These are phyloP conservation scores for Rhaphigaster nebulosa DNA, from an alignment of 2,888 invertebrate genomes.

Conservation along the genomic window DNA sequence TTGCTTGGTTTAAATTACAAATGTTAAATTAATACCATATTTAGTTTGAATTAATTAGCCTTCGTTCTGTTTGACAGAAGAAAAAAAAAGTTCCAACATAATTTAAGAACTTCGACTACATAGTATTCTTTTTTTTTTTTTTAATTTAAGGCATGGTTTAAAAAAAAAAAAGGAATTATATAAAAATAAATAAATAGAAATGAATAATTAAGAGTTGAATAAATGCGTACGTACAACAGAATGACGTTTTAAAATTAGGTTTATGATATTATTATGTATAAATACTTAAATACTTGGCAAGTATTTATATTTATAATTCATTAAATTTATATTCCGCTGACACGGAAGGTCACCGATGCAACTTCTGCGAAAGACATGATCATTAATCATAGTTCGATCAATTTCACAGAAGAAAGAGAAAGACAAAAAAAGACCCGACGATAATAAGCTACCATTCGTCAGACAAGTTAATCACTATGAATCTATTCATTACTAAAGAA, in stretches of 20 bases:
- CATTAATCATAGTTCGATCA: neutral
- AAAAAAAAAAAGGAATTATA: no score
- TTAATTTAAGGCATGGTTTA: no score
- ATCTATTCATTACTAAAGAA: slow-evolving; percentile 22
- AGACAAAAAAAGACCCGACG: neutral
- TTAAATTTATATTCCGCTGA: neutral
- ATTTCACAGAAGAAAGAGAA: neutral
- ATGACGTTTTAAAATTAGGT: no score
- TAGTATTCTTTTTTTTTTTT: no score
- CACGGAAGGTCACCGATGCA: neutral
- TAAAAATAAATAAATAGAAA: no score
- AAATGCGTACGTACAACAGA: no score
- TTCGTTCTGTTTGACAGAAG: no score
- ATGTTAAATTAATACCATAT: neutral
- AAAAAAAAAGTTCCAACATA: no score
- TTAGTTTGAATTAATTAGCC: neutral
- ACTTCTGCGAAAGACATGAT: neutral
- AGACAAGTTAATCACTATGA: neutral
- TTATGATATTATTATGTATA: neutral
- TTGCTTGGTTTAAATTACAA: neutral
- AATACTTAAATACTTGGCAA: neutral
- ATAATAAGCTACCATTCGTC: neutral
- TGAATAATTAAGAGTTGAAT: no score
- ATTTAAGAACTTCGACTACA: no score
- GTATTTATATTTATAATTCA: no score